phyloP scores from a whole-genome alignment of 2,888 invertebrate species.

The Dexiosoma caninum region DNA sequence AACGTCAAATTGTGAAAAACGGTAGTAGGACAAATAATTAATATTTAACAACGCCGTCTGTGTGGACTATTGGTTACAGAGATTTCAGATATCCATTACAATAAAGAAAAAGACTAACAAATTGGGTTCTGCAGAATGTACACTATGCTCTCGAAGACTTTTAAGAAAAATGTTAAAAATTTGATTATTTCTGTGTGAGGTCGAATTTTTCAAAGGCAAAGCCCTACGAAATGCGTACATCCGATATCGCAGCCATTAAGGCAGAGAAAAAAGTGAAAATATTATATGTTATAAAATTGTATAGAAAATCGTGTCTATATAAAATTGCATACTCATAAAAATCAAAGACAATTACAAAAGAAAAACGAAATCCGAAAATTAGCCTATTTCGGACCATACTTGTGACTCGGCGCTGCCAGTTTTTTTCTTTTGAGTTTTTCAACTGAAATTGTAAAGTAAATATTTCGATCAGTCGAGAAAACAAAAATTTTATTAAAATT shows the following conservation, averaged over 20 bases:
- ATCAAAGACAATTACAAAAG: background rate
- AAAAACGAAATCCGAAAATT: conserved; percentile 10
- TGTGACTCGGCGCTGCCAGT: background rate
- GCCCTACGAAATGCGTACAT: conserved; percentile 53
- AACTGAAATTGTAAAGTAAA: conserved; percentile 33
- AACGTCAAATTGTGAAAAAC: conserved; percentile 25
- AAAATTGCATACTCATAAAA: background rate
- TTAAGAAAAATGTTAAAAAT: background rate
- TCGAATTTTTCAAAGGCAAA: conserved; percentile 39
- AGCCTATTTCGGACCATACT: conserved; percentile 4
- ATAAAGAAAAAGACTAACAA: background rate
- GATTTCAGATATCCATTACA: conserved; percentile 9
- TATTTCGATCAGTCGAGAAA: conserved; percentile 28
- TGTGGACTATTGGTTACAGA: conserved; percentile 6
- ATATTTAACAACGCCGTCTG: conserved; percentile 39
- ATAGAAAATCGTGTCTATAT: conserved; percentile 32
- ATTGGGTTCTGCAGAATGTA: background rate
- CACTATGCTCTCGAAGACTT: background rate
- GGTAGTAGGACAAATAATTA: conserved; percentile 17
- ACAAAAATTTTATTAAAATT: background rate
- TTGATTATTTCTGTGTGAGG: background rate
- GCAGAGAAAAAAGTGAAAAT: conserved; percentile 57
- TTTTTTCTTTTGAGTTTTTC: conserved; percentile 5
- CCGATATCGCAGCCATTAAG: conserved; percentile 45
- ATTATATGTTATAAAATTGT: conserved; percentile 24